Conservation (phyloP, 2,113 vertebrate genomes). For the Rhinogobius similis region DNA sequence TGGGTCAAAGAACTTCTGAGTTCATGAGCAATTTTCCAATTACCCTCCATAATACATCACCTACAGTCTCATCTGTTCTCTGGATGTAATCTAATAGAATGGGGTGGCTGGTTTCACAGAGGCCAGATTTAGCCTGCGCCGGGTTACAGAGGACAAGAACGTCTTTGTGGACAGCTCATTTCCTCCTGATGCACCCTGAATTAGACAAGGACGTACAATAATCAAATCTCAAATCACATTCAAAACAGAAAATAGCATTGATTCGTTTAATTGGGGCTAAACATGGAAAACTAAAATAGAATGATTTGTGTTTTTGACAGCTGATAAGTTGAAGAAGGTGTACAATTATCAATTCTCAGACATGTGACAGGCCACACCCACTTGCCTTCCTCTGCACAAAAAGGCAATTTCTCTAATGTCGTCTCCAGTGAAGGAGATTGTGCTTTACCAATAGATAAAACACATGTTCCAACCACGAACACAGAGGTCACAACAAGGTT, state of each 20-base stretch:
- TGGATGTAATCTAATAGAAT: constrained; percentile 73
- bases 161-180: constrained; percentile 74
- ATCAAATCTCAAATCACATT: constrained; percentile 65
- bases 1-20: constrained; percentile 65
- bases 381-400: constrained; percentile 25
- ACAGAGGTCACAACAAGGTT: constrained; percentile 5
- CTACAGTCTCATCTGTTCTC: constrained; percentile 72
- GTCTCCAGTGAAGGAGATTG: constrained; percentile 35
- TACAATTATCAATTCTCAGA: constrained; percentile 16
- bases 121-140: constrained; percentile 70
- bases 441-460: constrained; percentile 24
- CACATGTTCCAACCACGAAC: constrained; percentile 14
- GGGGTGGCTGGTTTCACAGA: constrained; percentile 60
- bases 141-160: constrained; percentile 64
- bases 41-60: constrained; percentile 68
- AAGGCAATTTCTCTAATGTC: constrained; percentile 60
- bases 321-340: not conserved
- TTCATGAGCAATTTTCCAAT: constrained; percentile 71
- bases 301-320: constrained; percentile 14
- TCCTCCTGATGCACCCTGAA: constrained; percentile 58
- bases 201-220: constrained; percentile 62
- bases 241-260: constrained; percentile 61
- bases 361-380: constrained; percentile 7
- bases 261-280: constrained; percentile 33
- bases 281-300: constrained; percentile 8